A percentile compares a stretch with the other conserved stretches of the same genome.
Evolutionary conservation across 2,888 invertebrate genomes (phyloP).

Genomic region (Theristus sp.): DNA sequence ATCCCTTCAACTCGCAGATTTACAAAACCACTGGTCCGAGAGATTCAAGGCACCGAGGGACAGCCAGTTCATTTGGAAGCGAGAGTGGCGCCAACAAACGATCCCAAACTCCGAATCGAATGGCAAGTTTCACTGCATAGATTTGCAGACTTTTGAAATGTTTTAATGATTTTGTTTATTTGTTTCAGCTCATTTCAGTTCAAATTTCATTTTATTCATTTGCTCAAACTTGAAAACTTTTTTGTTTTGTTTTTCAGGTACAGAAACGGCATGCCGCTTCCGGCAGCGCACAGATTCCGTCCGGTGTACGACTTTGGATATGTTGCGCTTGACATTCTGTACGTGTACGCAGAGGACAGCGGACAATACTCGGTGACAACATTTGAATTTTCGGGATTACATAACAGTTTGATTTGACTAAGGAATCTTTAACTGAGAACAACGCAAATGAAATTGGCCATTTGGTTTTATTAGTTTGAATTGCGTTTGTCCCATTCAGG

Average conservation of each 20-base stretch:
- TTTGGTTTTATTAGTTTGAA: too few relatives aligned
- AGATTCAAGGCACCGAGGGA: conserved; percentile 47
- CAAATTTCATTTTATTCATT: too few relatives aligned
- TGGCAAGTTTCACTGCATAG: conserved; percentile 51
- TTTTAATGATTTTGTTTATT: too few relatives aligned
- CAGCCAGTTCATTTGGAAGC: conserved; percentile 92
- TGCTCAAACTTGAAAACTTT: too few relatives aligned
- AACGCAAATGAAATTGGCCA: conserved; percentile 2
- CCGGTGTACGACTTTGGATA: conserved; percentile 96
- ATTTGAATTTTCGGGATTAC: too few relatives aligned
- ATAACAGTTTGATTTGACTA: too few relatives aligned
- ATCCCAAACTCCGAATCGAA: conserved; percentile 62
- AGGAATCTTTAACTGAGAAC: too few relatives aligned
- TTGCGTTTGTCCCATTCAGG: background rate
- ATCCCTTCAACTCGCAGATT: too few relatives aligned
- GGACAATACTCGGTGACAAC: conserved; percentile 76
- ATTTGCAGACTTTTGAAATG: conserved; percentile 34
- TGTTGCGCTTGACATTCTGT: conserved; percentile 85
- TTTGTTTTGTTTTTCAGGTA: too few relatives aligned
- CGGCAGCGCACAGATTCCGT: conserved; percentile 42
- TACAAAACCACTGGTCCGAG: conserved; percentile 16
- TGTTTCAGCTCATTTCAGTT: too few relatives aligned
- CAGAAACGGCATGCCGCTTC: background rate
- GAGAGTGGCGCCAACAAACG: conserved; percentile 85
- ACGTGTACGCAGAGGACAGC: conserved; percentile 84